Base-by-base conservation (phyloP, 2,113 vertebrate genomes). In the Andinoacara biseriatus region DNA sequence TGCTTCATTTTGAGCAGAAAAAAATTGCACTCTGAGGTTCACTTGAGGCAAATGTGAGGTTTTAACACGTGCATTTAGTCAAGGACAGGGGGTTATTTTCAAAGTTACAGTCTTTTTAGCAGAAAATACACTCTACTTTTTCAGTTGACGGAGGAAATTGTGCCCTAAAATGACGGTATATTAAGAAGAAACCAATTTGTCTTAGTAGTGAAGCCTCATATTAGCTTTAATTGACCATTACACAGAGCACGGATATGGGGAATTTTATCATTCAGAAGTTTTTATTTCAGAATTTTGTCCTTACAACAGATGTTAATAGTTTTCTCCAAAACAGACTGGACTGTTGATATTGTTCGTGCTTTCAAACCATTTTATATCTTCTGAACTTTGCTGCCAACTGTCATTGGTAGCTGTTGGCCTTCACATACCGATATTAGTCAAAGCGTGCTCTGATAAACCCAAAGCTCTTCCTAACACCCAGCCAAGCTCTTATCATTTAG, bases 401-500 rank as follows among this genome's bases (percentile, higher is more conserved):
- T 61, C 79, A 58, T 38, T 1, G 5, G 61, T 62, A 26, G 57
- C 26, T 79, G 69, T 88, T 84, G 54, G 74, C 75, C 74, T 80
- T 87, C 86, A 82, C 60, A 86, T 60, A 43, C 76, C 38, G 76
- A 22, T 80, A 58, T 60, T 82, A 78, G 81, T 76, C 79, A 76
- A 83, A 87, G 81, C 75, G 72, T 26, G 61, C 26, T 74, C 76
- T 88, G 87, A 90, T 90, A 90, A 87, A 88, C 29, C 38, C 35
- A 58, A 54, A 90, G 74, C 86, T 87, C 83, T 62, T 86, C 74
- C 90, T 89, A 86, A 91, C 86, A 79, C 82, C 85, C 90, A 83
- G 88, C 83, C 84, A 87, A 83, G 72, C 82, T 81, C 95, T 97
- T 98, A 99, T 99, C 97, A 95, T 78, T 82, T 81, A 85, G 94